Conservation (phyloP, 2,797 vertebrate genomes). For the Gephyroberyx darwinii region DNA sequence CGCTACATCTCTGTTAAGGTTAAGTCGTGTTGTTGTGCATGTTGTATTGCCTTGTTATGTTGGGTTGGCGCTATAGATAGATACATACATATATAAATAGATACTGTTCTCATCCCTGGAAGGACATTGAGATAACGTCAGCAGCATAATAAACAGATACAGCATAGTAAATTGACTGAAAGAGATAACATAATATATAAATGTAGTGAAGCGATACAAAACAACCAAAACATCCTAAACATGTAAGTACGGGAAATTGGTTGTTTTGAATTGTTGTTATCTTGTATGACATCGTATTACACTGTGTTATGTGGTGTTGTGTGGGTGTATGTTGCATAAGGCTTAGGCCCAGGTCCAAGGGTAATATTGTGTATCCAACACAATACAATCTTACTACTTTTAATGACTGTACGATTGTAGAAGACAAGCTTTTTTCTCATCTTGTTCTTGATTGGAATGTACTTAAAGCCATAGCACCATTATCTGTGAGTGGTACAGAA, state of each 20-base stretch:
- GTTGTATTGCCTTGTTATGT: neutral
- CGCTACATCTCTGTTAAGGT: neutral
- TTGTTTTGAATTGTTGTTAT: too few species aligned
- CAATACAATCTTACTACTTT: neutral
- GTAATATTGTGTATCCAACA: neutral
- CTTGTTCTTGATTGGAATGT: neutral
- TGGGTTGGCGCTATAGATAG: neutral
- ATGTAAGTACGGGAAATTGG: too few species aligned
- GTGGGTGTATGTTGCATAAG: neutral
- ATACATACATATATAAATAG: neutral
- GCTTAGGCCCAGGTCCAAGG: neutral
- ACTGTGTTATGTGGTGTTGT: neutral
- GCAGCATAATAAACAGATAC: neutral
- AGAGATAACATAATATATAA: neutral
- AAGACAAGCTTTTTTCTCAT: conserved; percentile 13
- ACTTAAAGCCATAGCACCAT: neutral
- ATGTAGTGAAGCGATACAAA: too few species aligned
- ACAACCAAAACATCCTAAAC: too few species aligned
- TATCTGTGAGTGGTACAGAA: neutral
- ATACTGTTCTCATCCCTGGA: neutral
- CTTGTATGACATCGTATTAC: neutral
- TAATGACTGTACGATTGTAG: neutral
- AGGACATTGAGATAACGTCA: too few species aligned
- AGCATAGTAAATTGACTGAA: neutral
- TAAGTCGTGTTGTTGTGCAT: neutral